A percentile compares a stretch with the other conserved stretches of the same genome.
Conservation (phyloP, 1,140 invertebrate genomes). For the Drosophila grimshawi region DNA sequence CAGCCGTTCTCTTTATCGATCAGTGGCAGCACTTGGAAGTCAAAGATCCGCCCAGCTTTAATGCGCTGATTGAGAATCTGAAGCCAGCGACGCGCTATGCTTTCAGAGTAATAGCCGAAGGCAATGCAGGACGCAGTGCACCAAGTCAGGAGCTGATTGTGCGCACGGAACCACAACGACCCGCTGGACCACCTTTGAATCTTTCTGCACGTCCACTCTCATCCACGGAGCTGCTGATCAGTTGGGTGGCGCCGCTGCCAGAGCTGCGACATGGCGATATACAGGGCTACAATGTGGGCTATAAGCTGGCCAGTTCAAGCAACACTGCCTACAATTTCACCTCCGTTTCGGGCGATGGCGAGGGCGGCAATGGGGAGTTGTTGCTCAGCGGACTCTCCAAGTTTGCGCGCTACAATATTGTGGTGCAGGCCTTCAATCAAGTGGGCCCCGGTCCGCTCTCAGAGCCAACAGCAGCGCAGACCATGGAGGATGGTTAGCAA, state of each 20-base stretch:
- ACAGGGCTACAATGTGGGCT: conserved; percentile 89
- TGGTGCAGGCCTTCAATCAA: conserved; percentile 94
- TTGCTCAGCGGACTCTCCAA: conserved; percentile 89
- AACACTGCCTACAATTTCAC: conserved; percentile 88
- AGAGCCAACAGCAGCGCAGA: conserved; percentile 90
- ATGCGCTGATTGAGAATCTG: conserved; percentile 88
- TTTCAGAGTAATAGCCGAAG: conserved; percentile 91
- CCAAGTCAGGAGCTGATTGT: conserved; percentile 89
- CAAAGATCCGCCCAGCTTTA: conserved; percentile 87
- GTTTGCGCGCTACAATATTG: conserved; percentile 91
- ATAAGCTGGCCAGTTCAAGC: conserved; percentile 76
- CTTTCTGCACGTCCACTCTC: conserved; percentile 89
- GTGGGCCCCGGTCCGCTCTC: conserved; percentile 92
- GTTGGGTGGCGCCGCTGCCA: conserved; percentile 89
- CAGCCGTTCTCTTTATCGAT: conserved; percentile 80
- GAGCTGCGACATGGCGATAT: conserved; percentile 90
- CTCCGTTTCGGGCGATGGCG: conserved; percentile 88
- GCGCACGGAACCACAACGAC: conserved; percentile 91
- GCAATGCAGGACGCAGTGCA: conserved; percentile 89
- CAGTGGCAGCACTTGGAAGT: conserved; percentile 89
- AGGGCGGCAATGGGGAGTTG: conserved; percentile 88
- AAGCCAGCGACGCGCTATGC: conserved; percentile 92
- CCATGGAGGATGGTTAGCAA: conserved; percentile 91
- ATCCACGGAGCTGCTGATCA: conserved; percentile 91
- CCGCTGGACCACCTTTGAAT: conserved; percentile 90